phyloP scores from a whole-genome alignment of 2,113 vertebrate genomes.

The Oenanthe oenanthe region DNA sequence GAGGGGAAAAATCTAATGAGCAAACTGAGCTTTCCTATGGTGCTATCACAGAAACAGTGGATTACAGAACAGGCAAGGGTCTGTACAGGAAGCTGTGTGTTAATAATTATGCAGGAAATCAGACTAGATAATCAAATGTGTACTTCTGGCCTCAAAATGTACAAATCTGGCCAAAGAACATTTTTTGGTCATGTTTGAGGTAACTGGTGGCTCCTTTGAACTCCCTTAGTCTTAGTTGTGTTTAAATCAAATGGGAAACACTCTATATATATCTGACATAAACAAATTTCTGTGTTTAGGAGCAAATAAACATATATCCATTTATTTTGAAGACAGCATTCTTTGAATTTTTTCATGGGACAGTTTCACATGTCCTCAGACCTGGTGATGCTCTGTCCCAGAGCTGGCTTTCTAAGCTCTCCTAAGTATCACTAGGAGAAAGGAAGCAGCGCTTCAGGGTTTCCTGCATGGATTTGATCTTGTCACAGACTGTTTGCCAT shows the following conservation, averaged over 20 bases:
- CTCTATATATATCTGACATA: background rate
- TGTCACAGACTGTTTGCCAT: background rate
- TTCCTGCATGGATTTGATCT: background rate
- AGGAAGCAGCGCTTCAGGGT: background rate
- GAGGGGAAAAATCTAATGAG: background rate
- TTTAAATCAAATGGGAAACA: background rate
- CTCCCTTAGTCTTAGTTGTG: background rate
- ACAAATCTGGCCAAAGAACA: background rate
- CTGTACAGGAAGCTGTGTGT: background rate
- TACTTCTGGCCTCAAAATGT: slow-evolving; percentile 2
- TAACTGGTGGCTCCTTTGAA: background rate
- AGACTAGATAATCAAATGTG: slow-evolving; percentile 1
- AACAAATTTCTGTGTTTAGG: background rate
- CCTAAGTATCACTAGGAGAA: background rate
- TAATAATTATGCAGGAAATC: background rate
- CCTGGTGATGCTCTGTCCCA: background rate
- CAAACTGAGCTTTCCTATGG: background rate
- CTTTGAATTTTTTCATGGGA: background rate
- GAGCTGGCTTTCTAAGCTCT: background rate
- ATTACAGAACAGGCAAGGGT: background rate
- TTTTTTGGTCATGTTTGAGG: background rate
- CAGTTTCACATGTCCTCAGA: accelerated
- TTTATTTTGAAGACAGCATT: background rate
- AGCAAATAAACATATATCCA: background rate
- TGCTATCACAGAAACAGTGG: accelerated